Evolutionary conservation across 2,888 invertebrate genomes (phyloP).

Genomic region (Cryptosula pallasiana): DNA sequence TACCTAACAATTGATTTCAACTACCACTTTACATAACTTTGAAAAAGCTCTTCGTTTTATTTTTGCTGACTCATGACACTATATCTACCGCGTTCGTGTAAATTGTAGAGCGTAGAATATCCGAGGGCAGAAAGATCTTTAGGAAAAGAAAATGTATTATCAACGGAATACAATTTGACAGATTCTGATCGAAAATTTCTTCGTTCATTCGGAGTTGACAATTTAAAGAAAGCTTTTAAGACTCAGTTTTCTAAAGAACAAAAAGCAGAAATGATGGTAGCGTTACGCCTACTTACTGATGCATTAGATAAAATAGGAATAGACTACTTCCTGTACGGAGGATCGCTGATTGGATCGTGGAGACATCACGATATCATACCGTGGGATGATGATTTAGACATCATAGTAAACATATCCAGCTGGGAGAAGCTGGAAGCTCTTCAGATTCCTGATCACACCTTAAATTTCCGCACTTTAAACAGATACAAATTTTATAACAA

Average conservation of each 20-base stretch:
- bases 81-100: no score
- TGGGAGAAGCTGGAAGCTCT: constrained; percentile 25
- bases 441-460: not conserved
- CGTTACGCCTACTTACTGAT: not conserved
- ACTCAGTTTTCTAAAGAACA: not conserved
- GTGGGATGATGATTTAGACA: constrained; percentile 38
- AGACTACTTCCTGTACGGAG: constrained; percentile 33
- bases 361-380: constrained; percentile 37
- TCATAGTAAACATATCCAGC: constrained; percentile 31
- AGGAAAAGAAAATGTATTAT: no score
- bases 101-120: no score
- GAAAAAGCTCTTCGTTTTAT: no score
- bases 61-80: no score
- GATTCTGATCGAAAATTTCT: not conserved
- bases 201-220: not conserved
- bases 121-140: no score
- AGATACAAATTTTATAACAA: constrained; percentile 36
- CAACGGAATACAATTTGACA: not conserved
- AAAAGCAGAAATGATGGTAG: not conserved
- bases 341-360: constrained; percentile 34
- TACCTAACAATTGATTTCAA: no score
- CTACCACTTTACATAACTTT: no score
- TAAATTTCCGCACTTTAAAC: constrained; percentile 26
- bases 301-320: constrained; percentile 1
- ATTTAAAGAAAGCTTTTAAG: not conserved